Evolutionary conservation across 2,113 vertebrate genomes (phyloP).

Genomic region (Alethe castanea): DNA sequence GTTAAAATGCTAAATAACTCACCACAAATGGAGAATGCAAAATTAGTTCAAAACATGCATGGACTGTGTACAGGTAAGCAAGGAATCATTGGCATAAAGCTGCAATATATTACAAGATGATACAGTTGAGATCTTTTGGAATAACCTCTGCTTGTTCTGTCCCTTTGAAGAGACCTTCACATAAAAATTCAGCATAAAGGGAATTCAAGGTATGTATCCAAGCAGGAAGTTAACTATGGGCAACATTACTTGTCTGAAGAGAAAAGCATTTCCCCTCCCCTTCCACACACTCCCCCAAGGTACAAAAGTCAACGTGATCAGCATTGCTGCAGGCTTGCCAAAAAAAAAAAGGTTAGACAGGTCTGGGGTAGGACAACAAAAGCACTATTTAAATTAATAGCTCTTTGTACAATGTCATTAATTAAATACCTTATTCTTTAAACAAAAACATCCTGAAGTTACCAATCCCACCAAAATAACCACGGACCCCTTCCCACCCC

Average conservation of each 20-base stretch:
- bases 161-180: conserved; percentile 36
- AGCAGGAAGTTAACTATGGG: conserved; percentile 39
- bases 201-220: conserved; percentile 14
- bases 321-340: conserved; percentile 36
- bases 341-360: conserved; percentile 46
- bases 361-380: conserved; percentile 45
- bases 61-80: conserved; percentile 74
- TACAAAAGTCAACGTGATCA: conserved; percentile 29
- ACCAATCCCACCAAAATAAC: conserved; percentile 37
- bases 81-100: conserved; percentile 79
- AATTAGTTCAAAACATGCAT: conserved; percentile 77
- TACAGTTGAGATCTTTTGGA: conserved; percentile 67
- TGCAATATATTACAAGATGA: conserved; percentile 80
- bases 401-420: conserved; percentile 57
- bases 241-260: conserved; percentile 34
- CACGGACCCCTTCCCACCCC: conserved; percentile 23
- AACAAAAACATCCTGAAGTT: conserved; percentile 28
- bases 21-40: conserved; percentile 73
- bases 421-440: conserved; percentile 63
- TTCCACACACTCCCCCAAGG: conserved; percentile 2
- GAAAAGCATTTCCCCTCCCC: conserved; percentile 44
- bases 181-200: conserved; percentile 26
- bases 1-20: conserved; percentile 66
- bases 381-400: conserved; percentile 55
- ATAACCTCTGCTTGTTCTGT: conserved; percentile 67